Percentiles rank a stretch among this genome's conserved stretches.
These are phyloP conservation scores for Rhinatrema bivittatum DNA, from an alignment of 2,797 vertebrate species.

Conservation along the genomic window DNA sequence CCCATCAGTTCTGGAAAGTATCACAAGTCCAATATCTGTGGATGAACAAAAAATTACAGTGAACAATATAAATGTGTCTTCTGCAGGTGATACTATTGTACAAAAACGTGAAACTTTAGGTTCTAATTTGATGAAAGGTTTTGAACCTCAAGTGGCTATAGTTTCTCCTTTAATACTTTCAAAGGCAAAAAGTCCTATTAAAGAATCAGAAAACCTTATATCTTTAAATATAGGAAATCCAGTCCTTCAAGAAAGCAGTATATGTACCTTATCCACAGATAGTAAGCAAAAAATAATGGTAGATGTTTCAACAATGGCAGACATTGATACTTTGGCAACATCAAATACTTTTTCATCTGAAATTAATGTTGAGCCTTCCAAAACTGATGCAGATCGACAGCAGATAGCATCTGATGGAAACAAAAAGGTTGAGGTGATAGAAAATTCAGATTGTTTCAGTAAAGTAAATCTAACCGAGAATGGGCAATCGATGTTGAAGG, in stretches of 20 bases:
- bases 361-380: background rate
- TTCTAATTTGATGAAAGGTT: conserved; percentile 33
- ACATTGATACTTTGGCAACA: background rate
- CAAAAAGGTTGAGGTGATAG: background rate
- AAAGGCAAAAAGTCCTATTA: conserved; percentile 25
- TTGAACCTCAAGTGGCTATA: conserved; percentile 59
- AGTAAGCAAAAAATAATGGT: background rate
- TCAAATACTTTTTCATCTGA: background rate
- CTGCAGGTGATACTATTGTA: conserved; percentile 3
- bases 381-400: conserved; percentile 2
- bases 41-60: conserved; percentile 9
- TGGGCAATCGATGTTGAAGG: background rate
- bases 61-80: too few species aligned
- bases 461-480: background rate
- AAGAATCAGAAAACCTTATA: conserved; percentile 5
- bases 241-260: conserved; percentile 16
- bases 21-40: background rate
- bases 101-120: conserved; percentile 34
- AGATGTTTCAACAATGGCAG: conserved; percentile 1
- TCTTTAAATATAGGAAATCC: conserved; percentile 12
- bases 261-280: conserved; percentile 17
- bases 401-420: conserved; percentile 2
- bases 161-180: conserved; percentile 58
- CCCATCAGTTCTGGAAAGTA: background rate
- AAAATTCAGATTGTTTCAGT: background rate